phyloP scores from a whole-genome alignment of 2,888 invertebrate genomes.

The Biston betularia region DNA sequence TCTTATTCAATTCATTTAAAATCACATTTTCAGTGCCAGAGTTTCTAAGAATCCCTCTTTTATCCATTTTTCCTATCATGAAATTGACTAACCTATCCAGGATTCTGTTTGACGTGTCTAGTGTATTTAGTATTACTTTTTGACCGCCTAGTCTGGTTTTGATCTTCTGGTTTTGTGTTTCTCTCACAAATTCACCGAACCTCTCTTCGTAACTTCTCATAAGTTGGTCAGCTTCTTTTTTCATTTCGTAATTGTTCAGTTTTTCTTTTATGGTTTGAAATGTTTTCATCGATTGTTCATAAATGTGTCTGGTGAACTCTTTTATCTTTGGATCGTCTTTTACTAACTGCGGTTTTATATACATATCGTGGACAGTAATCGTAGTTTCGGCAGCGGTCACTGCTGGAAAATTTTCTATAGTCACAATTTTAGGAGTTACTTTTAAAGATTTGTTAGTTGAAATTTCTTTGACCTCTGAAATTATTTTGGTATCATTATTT shows the following conservation, averaged over 20 bases:
- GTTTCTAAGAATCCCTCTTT: slow-evolving; percentile 36
- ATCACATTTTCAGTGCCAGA: slow-evolving; percentile 37
- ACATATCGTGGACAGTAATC: slow-evolving; percentile 24
- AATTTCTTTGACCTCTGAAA: neutral
- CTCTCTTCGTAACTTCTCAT: slow-evolving; percentile 54
- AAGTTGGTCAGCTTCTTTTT: slow-evolving; percentile 47
- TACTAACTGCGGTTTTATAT: slow-evolving; percentile 41
- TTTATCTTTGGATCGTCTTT: slow-evolving; percentile 54
- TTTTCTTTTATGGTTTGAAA: slow-evolving; percentile 55
- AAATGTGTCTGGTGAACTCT: slow-evolving; percentile 56
- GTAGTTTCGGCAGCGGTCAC: neutral
- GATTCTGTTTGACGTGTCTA: slow-evolving; percentile 61
- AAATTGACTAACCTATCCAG: slow-evolving; percentile 55
- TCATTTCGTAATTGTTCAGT: slow-evolving; percentile 40
- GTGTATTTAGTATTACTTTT: slow-evolving; percentile 63
- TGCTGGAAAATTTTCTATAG: neutral
- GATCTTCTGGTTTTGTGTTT: slow-evolving; percentile 54
- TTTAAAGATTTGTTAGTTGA: neutral
- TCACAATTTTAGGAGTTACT: neutral
- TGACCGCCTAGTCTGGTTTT: slow-evolving; percentile 60
- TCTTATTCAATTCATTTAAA: slow-evolving; percentile 52
- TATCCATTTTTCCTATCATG: slow-evolving; percentile 49
- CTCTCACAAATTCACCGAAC: slow-evolving; percentile 56
- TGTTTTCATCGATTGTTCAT: slow-evolving; percentile 55
- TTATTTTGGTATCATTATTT: neutral